Base-by-base conservation (phyloP, 64 coral and sea anemone genomes). In the Montipora cactus region DNA sequence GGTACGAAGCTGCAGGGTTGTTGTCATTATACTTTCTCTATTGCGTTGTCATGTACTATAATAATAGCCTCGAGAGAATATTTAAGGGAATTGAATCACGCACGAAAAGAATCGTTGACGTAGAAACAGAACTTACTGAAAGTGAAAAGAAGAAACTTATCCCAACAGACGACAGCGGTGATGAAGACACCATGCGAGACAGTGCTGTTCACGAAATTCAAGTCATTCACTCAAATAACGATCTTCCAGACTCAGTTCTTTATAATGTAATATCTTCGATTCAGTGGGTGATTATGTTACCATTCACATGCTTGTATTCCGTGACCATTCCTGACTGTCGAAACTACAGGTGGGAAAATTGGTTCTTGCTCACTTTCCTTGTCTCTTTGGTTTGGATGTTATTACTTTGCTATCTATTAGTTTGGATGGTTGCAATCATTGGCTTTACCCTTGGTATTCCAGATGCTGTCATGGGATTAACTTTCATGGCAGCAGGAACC, bases 241-340 rank as follows among this genome's bases (percentile, higher is more conserved):
- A 88, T 25, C 80, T 76, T 2, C 84, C 89, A 44, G 87, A 80
- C 81, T 76, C 78, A 46, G 81, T 89, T 84, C 96, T 83, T 44
- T 44, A 48, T 70, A 89, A 83, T 2, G 50, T 89, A 15, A 8
- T 92, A 59, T 59, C 89, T 4, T 78, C 77, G 12, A 61, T 90
- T 1, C 19, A 53, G 4, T 98, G 96, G 96, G 78, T 95, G 16
- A 44, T 95, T 7, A 72, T 48, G 8, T 74, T 95, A 19, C 96
- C 96, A 44, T 25, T 88, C 59, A 67, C 59, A 8, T 92, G 68
- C 2, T 55, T 97, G 16, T 92, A 92, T 45, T 95, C 83, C 67
- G 88, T 97, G 6, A 97, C 96, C 10, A 94, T 97, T 48, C 96
- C 96, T 5, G 93, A 97, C 59, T 97, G 96, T 37, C 96, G 96